phyloP scores from a whole-genome alignment of 1,140 invertebrate genomes.

The Dryas iulia region DNA sequence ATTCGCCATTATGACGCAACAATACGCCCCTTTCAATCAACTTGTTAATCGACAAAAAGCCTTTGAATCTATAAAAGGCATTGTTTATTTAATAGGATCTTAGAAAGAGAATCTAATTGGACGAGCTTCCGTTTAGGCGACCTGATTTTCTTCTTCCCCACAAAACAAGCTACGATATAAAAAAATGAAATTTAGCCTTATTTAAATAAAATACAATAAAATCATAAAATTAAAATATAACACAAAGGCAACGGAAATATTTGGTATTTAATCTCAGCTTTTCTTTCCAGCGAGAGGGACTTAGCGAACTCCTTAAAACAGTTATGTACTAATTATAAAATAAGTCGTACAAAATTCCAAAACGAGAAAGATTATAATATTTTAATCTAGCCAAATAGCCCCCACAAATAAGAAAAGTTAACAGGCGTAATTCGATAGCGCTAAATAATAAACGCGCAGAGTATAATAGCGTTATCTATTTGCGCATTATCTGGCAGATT shows the following conservation, averaged over 20 bases:
- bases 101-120: background rate
- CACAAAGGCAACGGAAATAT: background rate
- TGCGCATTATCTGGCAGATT: constrained; percentile 78
- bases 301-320: background rate
- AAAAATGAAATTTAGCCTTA: too few relatives aligned
- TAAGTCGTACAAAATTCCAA: background rate
- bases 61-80: constrained; percentile 9
- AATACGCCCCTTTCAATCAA: constrained; percentile 21
- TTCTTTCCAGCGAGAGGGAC: background rate
- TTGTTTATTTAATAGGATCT: background rate
- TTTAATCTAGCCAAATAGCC: background rate
- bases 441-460: constrained; percentile 72
- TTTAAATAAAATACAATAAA: too few relatives aligned
- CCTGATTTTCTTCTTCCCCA: background rate
- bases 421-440: constrained; percentile 54
- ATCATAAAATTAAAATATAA: too few relatives aligned
- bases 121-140: background rate
- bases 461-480: constrained; percentile 78
- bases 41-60: constrained; percentile 25
- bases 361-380: background rate
- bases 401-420: constrained; percentile 19
- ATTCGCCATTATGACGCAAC: constrained; percentile 26
- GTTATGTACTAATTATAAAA: background rate
- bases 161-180: background rate
- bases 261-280: background rate